These are phyloP conservation scores for Scaptodrosophila latifasciaeformis DNA, from an alignment of 2,888 invertebrate species.

Conservation along the genomic window DNA sequence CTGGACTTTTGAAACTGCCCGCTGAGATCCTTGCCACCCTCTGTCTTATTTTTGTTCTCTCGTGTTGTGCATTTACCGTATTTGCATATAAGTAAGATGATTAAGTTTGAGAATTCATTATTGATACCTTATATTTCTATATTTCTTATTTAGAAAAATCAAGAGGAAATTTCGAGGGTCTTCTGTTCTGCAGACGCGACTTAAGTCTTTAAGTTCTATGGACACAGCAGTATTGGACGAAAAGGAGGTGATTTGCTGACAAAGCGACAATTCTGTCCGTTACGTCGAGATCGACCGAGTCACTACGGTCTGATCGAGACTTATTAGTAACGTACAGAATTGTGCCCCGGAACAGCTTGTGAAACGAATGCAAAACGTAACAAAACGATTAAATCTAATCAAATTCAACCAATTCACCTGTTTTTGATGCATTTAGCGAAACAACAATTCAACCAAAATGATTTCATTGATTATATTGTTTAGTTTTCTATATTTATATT, in stretches of 20 bases:
- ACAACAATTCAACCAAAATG: neutral
- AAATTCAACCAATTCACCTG: conserved; percentile 58
- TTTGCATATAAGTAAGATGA: conserved; percentile 78
- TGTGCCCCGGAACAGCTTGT: conserved; percentile 71
- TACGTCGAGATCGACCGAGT: conserved; percentile 93
- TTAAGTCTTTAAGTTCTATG: conserved; percentile 83
- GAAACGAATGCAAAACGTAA: conserved; percentile 26
- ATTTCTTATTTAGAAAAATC: conserved; percentile 71
- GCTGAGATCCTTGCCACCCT: conserved; percentile 82
- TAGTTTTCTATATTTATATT: neutral
- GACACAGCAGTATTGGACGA: conserved; percentile 90
- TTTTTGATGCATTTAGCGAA: conserved; percentile 66
- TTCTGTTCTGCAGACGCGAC: conserved; percentile 85
- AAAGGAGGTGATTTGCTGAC: conserved; percentile 95
- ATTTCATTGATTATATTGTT: neutral
- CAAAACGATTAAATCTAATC: conserved; percentile 17
- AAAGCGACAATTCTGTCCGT: conserved; percentile 95
- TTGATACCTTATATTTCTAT: neutral
- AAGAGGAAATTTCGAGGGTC: conserved; percentile 82
- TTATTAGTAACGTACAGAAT: conserved; percentile 71
- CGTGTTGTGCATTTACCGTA: conserved; percentile 75
- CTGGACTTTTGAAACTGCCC: conserved; percentile 84
- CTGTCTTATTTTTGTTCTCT: conserved; percentile 75
- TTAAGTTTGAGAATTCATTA: conserved; percentile 12
- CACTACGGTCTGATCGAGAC: conserved; percentile 86